A percentile compares a stretch with the other conserved stretches of the same genome.
Conservation (phyloP, 2,888 invertebrate genomes). For the Sicus ferrugineus region DNA sequence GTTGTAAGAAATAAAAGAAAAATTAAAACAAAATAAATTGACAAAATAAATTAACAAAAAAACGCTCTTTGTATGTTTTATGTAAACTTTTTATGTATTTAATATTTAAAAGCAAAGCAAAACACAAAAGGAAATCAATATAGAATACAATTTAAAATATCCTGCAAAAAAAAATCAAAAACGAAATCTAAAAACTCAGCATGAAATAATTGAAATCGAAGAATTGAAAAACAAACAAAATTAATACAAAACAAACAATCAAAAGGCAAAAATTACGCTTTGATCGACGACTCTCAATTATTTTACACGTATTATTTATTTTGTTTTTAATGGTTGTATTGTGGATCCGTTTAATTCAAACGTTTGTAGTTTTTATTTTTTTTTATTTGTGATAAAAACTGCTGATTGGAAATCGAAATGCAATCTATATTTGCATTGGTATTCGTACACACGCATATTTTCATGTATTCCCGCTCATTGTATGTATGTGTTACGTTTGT, state of each 20-base stretch:
- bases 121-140: background rate
- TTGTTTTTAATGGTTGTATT: background rate
- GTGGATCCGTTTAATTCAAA: no score
- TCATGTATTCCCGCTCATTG: background rate
- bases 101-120: background rate
- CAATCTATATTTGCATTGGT: background rate
- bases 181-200: background rate
- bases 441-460: background rate
- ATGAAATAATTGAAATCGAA: background rate
- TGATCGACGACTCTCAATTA: background rate
- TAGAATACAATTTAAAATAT: no score
- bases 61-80: constrained; percentile 7
- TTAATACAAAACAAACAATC: no score
- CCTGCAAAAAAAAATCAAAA: background rate
- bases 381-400: background rate
- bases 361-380: background rate
- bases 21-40: constrained; percentile 22
- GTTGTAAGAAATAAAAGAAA: background rate
- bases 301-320: background rate
- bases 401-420: background rate
- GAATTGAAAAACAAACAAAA: background rate
- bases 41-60: constrained; percentile 16
- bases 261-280: background rate
- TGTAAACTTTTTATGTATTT: constrained; percentile 17
- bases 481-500: background rate